Evolutionary conservation across 2,113 vertebrate species (phyloP).

Genomic region (Chaetodon trifascialis): DNA sequence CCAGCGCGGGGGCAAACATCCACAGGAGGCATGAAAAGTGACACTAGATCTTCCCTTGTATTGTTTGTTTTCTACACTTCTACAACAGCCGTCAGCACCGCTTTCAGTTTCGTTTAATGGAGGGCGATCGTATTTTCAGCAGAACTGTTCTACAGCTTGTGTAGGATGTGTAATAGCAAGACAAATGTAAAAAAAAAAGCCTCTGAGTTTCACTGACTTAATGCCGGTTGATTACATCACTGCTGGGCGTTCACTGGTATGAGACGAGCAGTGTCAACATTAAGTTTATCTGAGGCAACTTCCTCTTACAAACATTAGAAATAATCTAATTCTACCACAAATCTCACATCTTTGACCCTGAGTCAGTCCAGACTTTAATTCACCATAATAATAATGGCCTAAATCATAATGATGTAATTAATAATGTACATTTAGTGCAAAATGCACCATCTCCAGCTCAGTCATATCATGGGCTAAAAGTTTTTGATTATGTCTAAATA

Average conservation of each 20-base stretch:
- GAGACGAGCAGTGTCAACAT: conserved; percentile 12
- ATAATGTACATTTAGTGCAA: neutral
- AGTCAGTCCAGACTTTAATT: neutral
- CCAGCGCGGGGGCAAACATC: neutral
- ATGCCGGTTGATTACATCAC: conserved; percentile 3
- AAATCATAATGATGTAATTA: neutral
- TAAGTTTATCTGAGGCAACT: neutral
- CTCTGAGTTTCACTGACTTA: neutral
- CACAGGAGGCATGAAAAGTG: neutral
- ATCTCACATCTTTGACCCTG: neutral
- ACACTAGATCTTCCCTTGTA: conserved; percentile 24
- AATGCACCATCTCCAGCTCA: neutral
- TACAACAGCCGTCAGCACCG: neutral
- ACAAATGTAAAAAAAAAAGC: neutral
- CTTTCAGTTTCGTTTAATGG: conserved; percentile 19
- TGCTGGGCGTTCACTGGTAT: neutral
- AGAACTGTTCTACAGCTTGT: neutral
- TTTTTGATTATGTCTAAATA: neutral
- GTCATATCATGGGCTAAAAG: neutral
- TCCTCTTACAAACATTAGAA: conserved; percentile 27
- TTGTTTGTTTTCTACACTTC: conserved; percentile 27
- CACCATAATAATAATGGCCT: neutral
- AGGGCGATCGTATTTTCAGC: neutral
- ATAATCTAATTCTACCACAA: neutral
- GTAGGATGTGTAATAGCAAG: neutral